A percentile compares a stretch with the other conserved stretches of the same genome.
Evolutionary conservation across 2,113 vertebrate genomes (phyloP).

Genomic region (Dinomys branickii): DNA sequence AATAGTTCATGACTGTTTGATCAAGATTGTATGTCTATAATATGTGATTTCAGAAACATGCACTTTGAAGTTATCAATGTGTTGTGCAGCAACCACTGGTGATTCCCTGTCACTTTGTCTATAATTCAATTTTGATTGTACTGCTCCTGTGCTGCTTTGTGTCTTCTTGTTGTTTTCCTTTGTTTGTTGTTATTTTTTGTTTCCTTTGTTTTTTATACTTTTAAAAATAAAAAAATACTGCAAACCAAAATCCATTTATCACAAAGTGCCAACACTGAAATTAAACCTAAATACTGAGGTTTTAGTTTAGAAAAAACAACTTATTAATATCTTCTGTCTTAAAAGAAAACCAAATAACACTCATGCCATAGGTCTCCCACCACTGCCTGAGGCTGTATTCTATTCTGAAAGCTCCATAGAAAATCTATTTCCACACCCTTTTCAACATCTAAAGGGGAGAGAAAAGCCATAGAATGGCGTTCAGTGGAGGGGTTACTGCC

Average conservation of each 20-base stretch:
- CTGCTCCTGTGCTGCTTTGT: too few relatives aligned
- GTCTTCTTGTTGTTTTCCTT: too few relatives aligned
- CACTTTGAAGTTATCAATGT: too few relatives aligned
- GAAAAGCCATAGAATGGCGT: not conserved
- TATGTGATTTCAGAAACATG: too few relatives aligned
- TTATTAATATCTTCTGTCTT: not conserved
- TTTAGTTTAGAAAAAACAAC: not conserved
- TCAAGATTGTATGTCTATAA: too few relatives aligned
- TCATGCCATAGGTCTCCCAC: not conserved
- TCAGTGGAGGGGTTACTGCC: not conserved
- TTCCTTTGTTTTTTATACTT: too few relatives aligned
- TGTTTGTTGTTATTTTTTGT: too few relatives aligned
- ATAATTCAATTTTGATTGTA: too few relatives aligned
- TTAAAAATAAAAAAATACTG: too few relatives aligned
- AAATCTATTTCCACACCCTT: not conserved
- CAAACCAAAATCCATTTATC: not conserved
- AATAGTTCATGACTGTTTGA: too few relatives aligned
- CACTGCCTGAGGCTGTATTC: not conserved
- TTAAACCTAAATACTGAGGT: not conserved
- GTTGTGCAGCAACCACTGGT: too few relatives aligned
- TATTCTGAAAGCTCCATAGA: not conserved
- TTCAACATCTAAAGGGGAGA: not conserved
- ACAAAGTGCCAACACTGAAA: not conserved
- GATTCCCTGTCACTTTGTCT: too few relatives aligned
- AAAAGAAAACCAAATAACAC: not conserved